phyloP scores from a whole-genome alignment of 2,113 vertebrate species.

The Eurypyga helias region DNA sequence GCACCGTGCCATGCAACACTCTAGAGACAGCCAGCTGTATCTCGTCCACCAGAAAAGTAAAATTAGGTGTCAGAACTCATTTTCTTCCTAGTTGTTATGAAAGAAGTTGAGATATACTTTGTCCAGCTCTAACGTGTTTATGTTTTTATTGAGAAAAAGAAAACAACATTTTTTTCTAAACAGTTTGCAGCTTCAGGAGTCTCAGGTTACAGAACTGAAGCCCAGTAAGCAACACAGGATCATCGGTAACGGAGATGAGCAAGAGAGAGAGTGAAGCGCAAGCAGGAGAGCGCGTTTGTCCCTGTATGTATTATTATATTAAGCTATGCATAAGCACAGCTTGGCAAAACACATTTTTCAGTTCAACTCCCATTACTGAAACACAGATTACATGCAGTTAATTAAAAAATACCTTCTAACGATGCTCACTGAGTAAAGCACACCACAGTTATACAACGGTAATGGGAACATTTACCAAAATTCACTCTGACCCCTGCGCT shows the following conservation, averaged over 20 bases:
- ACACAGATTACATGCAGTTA: not conserved
- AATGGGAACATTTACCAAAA: not conserved
- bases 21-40: not conserved
- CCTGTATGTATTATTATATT: not conserved
- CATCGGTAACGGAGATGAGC: not conserved
- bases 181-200: not conserved
- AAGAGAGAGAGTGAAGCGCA: not conserved
- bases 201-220: not conserved
- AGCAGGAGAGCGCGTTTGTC: not conserved
- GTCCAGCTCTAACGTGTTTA: not conserved
- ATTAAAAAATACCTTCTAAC: not conserved
- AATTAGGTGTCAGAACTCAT: not conserved
- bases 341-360: slow-evolving; percentile 16
- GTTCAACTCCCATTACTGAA: not conserved
- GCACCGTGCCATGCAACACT: not conserved
- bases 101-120: not conserved
- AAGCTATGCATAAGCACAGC: not conserved
- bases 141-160: not conserved
- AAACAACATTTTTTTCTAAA: not conserved
- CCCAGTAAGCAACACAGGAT: not conserved
- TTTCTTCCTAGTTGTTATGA: not conserved
- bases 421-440: not conserved
- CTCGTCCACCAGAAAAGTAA: not conserved
- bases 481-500: not conserved
- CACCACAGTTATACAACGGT: fast-evolving